Conservation (phyloP, 2,888 invertebrate species). For the Notodonta ziczac region DNA sequence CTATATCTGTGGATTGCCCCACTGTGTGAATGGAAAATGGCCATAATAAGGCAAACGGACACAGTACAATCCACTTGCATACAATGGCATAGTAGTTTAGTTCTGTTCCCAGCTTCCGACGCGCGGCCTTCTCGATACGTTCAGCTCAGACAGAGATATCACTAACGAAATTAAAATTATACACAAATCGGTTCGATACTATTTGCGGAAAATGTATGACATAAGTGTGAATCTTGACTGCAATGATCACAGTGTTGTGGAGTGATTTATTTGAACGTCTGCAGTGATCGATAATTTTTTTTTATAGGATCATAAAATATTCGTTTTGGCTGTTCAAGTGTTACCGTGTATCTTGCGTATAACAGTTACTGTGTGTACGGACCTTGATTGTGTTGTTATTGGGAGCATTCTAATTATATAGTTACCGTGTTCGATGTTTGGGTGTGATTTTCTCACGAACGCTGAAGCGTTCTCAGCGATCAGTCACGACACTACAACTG, state of each 20-base stretch:
- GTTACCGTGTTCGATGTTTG: conserved; percentile 45
- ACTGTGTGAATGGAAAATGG: conserved; percentile 79
- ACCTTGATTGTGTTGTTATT: conserved; percentile 55
- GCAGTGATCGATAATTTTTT: conserved; percentile 27
- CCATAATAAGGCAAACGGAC: conserved; percentile 76
- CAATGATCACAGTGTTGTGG: conserved; percentile 39
- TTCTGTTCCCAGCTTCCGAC: conserved; percentile 79
- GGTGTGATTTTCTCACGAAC: conserved; percentile 56
- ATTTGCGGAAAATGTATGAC: conserved; percentile 29
- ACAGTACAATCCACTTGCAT: conserved; percentile 81
- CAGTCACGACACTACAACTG: conserved; percentile 37
- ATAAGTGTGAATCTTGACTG: conserved; percentile 46
- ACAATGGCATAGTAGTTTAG: conserved; percentile 82
- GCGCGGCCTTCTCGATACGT: conserved; percentile 66
- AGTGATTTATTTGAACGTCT: conserved; percentile 20
- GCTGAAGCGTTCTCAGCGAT: conserved; percentile 37
- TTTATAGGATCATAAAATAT: conserved; percentile 17
- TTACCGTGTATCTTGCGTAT: conserved; percentile 44
- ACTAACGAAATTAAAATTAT: conserved; percentile 38
- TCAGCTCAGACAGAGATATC: conserved; percentile 41
- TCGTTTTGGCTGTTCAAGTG: conserved; percentile 25
- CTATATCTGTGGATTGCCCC: no score
- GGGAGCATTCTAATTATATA: conserved; percentile 51
- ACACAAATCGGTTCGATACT: conserved; percentile 30
- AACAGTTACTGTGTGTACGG: conserved; percentile 33